Evolutionary conservation across 92 coral and sea anemone genomes (phyloP), one percentile per base, ranked within the genome.

Genomic region (Virgularia gustaviana): DNA sequence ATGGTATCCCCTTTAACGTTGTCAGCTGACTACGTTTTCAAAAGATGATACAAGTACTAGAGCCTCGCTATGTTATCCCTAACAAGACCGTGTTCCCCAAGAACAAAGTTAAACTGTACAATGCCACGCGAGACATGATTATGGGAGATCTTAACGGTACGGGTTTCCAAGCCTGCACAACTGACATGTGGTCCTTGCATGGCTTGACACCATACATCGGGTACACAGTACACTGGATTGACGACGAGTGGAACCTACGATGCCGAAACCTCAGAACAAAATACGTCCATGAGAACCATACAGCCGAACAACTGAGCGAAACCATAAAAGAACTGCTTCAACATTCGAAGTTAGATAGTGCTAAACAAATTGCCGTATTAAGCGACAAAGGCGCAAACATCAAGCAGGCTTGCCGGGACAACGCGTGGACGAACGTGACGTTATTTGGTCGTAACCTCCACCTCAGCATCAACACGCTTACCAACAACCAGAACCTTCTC

Each of bases 391-490:
- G 62, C 25, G 2, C 33, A 4, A 55, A 55, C 62, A 55, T 55
- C 25, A 12, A 25, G 13, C 25, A 55, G 33, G 62, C 33, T 33
- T 6, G 34, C 2, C 25, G 62, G 3, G 62, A 55, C 62, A 25
- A 25, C 0, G 62, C 8, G 31, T 55, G 62, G 62, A 18, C 8
- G 62, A 33, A 55, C 31, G 25, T 55, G 62, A 25, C 62, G 31
- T 55, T 12, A 7, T 55, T 55, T 18, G 62, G 62, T 25, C 62
- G 31, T 55, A 55, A 55, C 31, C 3, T 55, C 34, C 62, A 55
- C 62, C 33, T 55, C 33, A 36, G 33, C 62, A 55, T 55, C 62
- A 55, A 33, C 2, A 55, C 25, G 33, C 31, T 55, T 55, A 55
- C 31, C 62, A 36, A 55, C 31, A 55, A 55, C 33, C 15, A 55